Base-by-base conservation (phyloP, 1,140 invertebrate species). In the Matsumurasca onukii region DNA sequence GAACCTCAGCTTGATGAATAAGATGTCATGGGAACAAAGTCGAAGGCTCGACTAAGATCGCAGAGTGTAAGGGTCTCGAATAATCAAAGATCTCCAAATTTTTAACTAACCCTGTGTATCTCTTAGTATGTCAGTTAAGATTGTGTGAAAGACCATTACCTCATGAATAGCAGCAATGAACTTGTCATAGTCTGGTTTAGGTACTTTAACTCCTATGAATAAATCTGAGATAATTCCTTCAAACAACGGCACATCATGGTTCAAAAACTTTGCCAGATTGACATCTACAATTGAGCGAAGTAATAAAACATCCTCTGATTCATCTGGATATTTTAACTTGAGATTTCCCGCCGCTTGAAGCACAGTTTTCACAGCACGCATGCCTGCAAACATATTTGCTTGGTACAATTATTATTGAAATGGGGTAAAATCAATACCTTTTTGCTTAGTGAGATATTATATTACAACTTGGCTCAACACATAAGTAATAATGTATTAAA, bases 181-280 rank as follows among this genome's bases (percentile, higher is more conserved):
- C 31, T 85, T 79, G 27, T 79, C 81, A 78, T 95, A 94, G 77
- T 93, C 90, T 0, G 89, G 86, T 67, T 86, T 80, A 0, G 92
- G 91, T 34, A 95, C 76, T 48, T 80, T 80, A 1, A 93, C 82
- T 1, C 89, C 90, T 1, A 94, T 94, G 81, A 98, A 98, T 69
- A 98, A 83, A 81, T 97, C 95, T 3, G 90, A 91, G 65, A 97
- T 92, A 55, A 98, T 97, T 17, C 93, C 94, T 76, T 94, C 83
- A 72, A 97, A 98, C 2, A 98, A 81, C 0, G 93, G 92, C 30
- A 97, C 85, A 78, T 98, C 95, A 76, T 89, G 87, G 2, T 88
- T 89, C 48, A 97, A 81, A 82, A 98, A 97, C 78, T 98, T 98
- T 0, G 95, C 92, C 45, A 97, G 81, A 83, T 97, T 98, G 0